Evolutionary conservation across 2,797 vertebrate genomes (phyloP), one percentile per base, ranked within the genome.

Genomic region (Coregonus sp.): DNA sequence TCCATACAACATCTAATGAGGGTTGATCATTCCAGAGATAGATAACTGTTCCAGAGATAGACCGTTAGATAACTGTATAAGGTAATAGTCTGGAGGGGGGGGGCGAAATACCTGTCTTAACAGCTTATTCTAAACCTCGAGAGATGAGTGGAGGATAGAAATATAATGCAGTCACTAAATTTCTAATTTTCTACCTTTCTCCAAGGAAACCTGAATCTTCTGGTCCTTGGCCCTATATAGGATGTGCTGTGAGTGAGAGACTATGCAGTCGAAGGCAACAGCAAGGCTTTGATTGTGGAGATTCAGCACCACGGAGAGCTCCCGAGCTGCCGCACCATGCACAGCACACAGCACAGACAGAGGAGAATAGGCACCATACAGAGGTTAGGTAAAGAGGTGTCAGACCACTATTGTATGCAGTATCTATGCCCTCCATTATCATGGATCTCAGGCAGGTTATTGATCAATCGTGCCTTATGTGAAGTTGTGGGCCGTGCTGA

Each of bases 231-330:
- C 31, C 75, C 69, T 69, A 63, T 7, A 67, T 9, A 31, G 29
- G 20, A 66, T 47, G 40, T 3, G 40, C 11, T 47, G 40, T 3
- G 9, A 11, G 40, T 47, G 63, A 14, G 7, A 31, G 1, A 7
- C 31, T 3, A 29, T 40, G 67, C 18, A 35, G 33, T 15, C 6
- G 1, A 35, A 69, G 67, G 33, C 18, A 40, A 40, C 33, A 56
- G 16, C 15, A 73, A 74, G 37, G n/a, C 66, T 25, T 20, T 61
- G 50, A 68, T 68, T 35, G 50, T 75, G n/a, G 16, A 59, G 54
- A 75, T 80, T 75, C 72, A 84, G 78, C 59, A 77, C 70, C 52
- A 74, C 54, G 76, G 78, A 75, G 78, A 77, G 76, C 33, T 29
- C 47, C 68, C 75, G 52, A 0, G 20, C 65, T 69, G 9, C 78